Evolutionary conservation across 2,797 vertebrate species (phyloP), one percentile per base, ranked within the genome.

Genomic region (Sebastes itinus): DNA sequence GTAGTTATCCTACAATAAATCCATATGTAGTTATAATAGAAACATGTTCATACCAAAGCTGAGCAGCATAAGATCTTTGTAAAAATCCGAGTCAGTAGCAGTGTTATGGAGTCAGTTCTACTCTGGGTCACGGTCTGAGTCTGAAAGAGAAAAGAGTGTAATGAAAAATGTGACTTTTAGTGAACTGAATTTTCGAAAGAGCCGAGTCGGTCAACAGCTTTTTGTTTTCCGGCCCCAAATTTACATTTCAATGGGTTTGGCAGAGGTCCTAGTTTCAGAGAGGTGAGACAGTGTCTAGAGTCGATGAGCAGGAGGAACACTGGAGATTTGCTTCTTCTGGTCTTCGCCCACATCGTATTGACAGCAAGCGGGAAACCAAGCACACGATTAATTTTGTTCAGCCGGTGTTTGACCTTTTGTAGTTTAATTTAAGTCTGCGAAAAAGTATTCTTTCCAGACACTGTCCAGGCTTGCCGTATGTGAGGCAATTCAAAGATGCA

Each of bases 221-320:
- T 87, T 87, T 85, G 69, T 81, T 86, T 87, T 82, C 46, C 35
- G 18, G 12, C 54, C 58, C 46, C 27, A 58, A 46, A 92, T 93
- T 89, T 85, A 70, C 82, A 91, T 90, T 83, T 89, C 62, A 83
- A 38, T 89, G 38, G 73, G 28, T 78, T 80, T 90, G 85, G 80
- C 86, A 70, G n/a, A 64, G 64, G 63, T 80, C 83, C 72, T 46
- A 35, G 64, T 80, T 76, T 80, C 52, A 61, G 61, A 81, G 63
- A 85, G 77, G 81, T 87, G 69, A 66, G 35, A 13, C 59, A 1
- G 27, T 30, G 72, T 30, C 73, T 66, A 38, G 65, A 64, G 75
- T 60, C n/a, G 7, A 68, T 80, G 82, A 81, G 64, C 22, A 25
- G 55, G 22, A 46, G 16, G 55, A 81, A 77, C 62, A 23, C 38